Evolutionary conservation across 2,113 vertebrate species (phyloP).

Genomic region (Asarcornis scutulata): DNA sequence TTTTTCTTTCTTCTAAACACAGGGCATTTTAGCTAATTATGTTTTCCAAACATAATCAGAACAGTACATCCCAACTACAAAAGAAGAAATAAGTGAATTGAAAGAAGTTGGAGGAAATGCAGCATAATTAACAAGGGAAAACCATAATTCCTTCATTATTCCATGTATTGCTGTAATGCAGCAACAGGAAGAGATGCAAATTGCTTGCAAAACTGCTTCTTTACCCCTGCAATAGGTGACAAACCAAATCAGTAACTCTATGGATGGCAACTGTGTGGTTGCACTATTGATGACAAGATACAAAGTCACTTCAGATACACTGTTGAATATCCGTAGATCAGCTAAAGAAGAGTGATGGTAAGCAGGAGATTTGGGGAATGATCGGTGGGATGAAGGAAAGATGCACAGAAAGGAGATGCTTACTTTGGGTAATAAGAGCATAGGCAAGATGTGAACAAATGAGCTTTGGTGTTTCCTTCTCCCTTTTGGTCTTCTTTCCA

Average conservation of each 20-base stretch:
- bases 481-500: not conserved
- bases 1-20: constrained; percentile 19
- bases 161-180: not conserved
- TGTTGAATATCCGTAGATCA: not conserved
- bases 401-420: not conserved
- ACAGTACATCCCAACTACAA: not conserved
- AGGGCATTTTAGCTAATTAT: constrained; percentile 24
- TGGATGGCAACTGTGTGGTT: not conserved
- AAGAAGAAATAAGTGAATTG: not conserved
- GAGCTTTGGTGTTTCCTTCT: not conserved
- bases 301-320: not conserved
- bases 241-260: not conserved
- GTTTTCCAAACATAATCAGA: not conserved
- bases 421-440: not conserved
- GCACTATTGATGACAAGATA: not conserved
- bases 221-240: not conserved
- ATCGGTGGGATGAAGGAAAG: not conserved
- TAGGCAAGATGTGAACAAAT: not conserved
- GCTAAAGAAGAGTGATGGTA: not conserved
- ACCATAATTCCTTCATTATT: not conserved
- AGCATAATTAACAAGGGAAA: not conserved
- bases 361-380: not conserved
- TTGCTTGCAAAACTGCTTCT: not conserved
- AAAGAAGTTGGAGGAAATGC: not conserved
- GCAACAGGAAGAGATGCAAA: not conserved